Evolutionary conservation across 2,888 invertebrate species (phyloP).

Genomic region (Ethmia dodecea): DNA sequence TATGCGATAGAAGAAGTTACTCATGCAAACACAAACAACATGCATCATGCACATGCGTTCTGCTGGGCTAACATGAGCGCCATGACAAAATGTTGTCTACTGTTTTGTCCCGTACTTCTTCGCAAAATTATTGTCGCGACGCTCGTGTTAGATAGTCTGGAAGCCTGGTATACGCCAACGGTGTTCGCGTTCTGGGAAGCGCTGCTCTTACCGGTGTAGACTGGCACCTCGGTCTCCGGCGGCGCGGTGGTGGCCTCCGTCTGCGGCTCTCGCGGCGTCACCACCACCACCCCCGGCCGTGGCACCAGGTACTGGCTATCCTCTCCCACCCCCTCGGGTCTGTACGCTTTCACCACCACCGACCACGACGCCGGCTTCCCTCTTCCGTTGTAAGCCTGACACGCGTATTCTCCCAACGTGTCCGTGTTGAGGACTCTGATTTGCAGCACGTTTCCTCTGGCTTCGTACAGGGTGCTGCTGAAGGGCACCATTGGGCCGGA

Average conservation of each 20-base stretch:
- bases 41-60: too few relatives aligned
- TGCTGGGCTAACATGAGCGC: too few relatives aligned
- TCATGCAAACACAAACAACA: too few relatives aligned
- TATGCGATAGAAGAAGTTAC: too few relatives aligned
- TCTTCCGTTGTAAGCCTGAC: slow-evolving; percentile 91
- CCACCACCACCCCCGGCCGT: slow-evolving; percentile 16
- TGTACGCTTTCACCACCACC: slow-evolving; percentile 83
- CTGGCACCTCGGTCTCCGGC: slow-evolving; percentile 29
- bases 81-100: too few relatives aligned
- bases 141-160: too few relatives aligned
- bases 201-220: slow-evolving; percentile 58
- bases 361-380: slow-evolving; percentile 88
- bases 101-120: too few relatives aligned
- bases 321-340: slow-evolving; percentile 77
- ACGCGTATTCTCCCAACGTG: slow-evolving; percentile 91
- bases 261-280: slow-evolving; percentile 21
- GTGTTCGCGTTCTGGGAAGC: too few relatives aligned
- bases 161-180: too few relatives aligned
- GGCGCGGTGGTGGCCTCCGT: slow-evolving; percentile 23
- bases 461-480: slow-evolving; percentile 82
- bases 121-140: too few relatives aligned
- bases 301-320: slow-evolving; percentile 33
- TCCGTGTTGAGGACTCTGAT: slow-evolving; percentile 83
- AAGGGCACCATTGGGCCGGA: slow-evolving; percentile 84
- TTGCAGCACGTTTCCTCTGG: slow-evolving; percentile 85